Base-by-base conservation (phyloP, 2,113 vertebrate genomes). In the Archocentrus centrarchus region DNA sequence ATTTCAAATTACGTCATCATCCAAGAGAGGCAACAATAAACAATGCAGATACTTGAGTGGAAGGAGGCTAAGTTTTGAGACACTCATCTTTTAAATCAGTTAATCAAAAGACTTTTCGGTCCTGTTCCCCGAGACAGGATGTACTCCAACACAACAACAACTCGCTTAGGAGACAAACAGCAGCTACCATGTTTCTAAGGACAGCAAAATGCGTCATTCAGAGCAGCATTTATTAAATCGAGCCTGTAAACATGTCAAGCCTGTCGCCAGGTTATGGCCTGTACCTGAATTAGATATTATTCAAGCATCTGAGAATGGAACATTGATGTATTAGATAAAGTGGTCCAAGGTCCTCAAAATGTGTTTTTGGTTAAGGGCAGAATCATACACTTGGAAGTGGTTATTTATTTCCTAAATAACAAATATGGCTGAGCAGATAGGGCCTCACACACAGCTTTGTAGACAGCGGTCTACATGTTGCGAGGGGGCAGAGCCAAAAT, bases 321-420 rank as follows among this genome's bases (percentile, higher is more conserved):
- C 90, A 91, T 79, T 84, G 77, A 41, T 77, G 83, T 53, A 63
- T 81, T 82, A 79, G 89, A 87, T 82, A 20, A 90, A 88, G 78
- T 79, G 76, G 35, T 59, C 83, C 14, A 75, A 88, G 84, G 77
- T 76, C 86, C 60, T 82, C 60, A 80, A 87, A 93, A 94, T 94
- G 92, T 80, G 88, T 91, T 95, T 95, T 91, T 90, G 37, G 89
- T 94, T 93, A 94, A 79, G 77, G 75, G 68, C 82, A 60, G 44
- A 55, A 58, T 41, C 82, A 86, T 47, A 80, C 60, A 76, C 86
- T 61, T 24, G 68, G 80, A 53, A 11, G 24, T 24, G 41, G 68
- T 24, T 82, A 27, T 86, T 91, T 84, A 35, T 39, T 81, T 60
- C 37, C 75, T 50, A 83, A 73, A 70, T n/a, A 76, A 82, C 76